Evolutionary conservation across 53 echinoderm and acorn worm genomes (phyloP), one percentile per base, ranked within the genome.

Genomic region (Henricia sp.): DNA sequence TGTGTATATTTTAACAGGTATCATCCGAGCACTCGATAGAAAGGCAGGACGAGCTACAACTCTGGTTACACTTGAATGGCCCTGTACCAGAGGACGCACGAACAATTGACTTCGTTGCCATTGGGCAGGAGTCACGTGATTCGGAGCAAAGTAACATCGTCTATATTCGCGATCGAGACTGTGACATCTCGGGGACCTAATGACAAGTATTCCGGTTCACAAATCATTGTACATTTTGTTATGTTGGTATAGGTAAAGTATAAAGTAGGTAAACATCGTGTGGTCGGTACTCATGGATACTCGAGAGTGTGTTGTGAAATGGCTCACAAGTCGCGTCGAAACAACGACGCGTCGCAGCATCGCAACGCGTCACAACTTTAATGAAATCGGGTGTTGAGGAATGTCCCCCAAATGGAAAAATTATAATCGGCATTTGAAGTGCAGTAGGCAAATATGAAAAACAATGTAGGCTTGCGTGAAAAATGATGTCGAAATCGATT

Each of bases 41-140:
- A 42, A 48, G 48, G n/a, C 80, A 46, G n/a, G 80, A 80, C 34
- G 64, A 62, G 23, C 27, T 80, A 5, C 10, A 64, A 33, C 39
- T 80, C 9, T 80, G 80, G 80, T 34, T 80, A 10, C 80, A 80
- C 9, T 17, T 80, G 63, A 62, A 62, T 8, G 80, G 80, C 2
- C 44, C 62, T 1, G 4, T 80, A 12, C 80, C 80, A 80, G 80
- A 64, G 64, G 63, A 30, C 32, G 12, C 12, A 3, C 62, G n/a
- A 34, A 80, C 48, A 3, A n/a, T 80, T 12, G 80, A 80, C 16
- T 80, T 80, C 32, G 64, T 80, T 32, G 48, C 80, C 3, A 0
- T 57, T 17, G 33, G 3, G 2, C 25, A 35, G 19, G 35, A 1
- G 4, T 51, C 19, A 36, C 63, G 50, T 29, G 64, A 64, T 1